These are phyloP conservation scores for Hemibagrus guttatus DNA, from an alignment of 2,797 vertebrate genomes.

Conservation along the genomic window DNA sequence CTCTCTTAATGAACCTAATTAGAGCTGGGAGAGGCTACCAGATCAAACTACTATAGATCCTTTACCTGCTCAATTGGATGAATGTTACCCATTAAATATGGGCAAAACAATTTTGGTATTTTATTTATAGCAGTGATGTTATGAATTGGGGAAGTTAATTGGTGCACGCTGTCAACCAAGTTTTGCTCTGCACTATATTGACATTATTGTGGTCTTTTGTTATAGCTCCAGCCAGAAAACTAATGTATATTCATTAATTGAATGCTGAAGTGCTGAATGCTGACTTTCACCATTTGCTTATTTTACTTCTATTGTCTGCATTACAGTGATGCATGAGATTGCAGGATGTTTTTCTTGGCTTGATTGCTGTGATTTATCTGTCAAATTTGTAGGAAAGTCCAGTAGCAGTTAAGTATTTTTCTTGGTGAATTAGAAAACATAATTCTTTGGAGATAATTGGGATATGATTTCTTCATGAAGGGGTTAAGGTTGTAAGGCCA, in stretches of 20 bases:
- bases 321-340: neutral
- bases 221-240: neutral
- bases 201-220: neutral
- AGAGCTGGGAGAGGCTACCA: slow-evolving; percentile 24
- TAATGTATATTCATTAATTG: neutral
- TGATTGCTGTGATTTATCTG: slow-evolving; percentile 6
- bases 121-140: neutral
- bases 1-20: slow-evolving; percentile 49
- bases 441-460: slow-evolving; percentile 1
- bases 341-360: slow-evolving; percentile 25
- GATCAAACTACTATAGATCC: slow-evolving; percentile 4
- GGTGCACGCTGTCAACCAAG: neutral
- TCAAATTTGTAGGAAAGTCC: neutral
- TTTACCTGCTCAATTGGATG: neutral
- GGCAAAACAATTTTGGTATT: neutral
- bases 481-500: neutral
- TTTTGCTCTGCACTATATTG: neutral
- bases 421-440: slow-evolving; percentile 7
- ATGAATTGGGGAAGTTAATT: neutral
- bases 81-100: slow-evolving; percentile 1
- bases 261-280: neutral
- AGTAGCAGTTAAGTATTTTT: neutral
- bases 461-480: slow-evolving; percentile 16
- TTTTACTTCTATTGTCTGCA: neutral
- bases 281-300: neutral